Conservation (phyloP, 2,888 invertebrate species). For the Scaptomyza polygonia region DNA sequence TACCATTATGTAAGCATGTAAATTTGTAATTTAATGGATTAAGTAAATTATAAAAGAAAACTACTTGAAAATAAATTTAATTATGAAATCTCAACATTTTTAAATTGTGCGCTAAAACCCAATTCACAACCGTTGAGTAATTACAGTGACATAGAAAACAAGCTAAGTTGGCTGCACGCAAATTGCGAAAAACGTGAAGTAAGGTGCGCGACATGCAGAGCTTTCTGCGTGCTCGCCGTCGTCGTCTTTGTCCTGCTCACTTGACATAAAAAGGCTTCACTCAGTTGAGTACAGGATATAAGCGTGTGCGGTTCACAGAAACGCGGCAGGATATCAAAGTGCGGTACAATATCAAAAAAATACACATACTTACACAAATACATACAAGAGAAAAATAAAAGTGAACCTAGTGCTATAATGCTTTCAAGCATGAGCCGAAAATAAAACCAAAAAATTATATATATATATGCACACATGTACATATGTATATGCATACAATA, state of each 20-base stretch:
- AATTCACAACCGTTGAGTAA: slow-evolving; percentile 30
- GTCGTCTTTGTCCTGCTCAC: slow-evolving; percentile 59
- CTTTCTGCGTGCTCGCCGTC: slow-evolving; percentile 34
- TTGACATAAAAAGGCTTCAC: slow-evolving; percentile 53
- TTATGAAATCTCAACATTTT: neutral
- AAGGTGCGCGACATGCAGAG: slow-evolving; percentile 43
- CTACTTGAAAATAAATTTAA: neutral
- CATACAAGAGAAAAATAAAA: slow-evolving; percentile 33
- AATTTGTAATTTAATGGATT: slow-evolving; percentile 62
- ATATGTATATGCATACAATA: slow-evolving; percentile 14
- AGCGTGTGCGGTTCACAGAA: slow-evolving; percentile 76
- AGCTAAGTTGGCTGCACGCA: slow-evolving; percentile 44
- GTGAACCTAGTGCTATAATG: slow-evolving; percentile 35
- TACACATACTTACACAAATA: slow-evolving; percentile 34
- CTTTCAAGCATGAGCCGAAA: slow-evolving; percentile 1
- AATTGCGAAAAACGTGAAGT: slow-evolving; percentile 39
- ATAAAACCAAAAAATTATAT: slow-evolving; percentile 28
- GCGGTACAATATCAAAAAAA: slow-evolving; percentile 43
- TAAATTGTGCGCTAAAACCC: neutral
- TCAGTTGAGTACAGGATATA: slow-evolving; percentile 84
- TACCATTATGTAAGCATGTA: slow-evolving; percentile 58
- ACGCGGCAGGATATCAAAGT: slow-evolving; percentile 42
- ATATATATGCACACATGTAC: slow-evolving; percentile 13
- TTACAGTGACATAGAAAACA: neutral
- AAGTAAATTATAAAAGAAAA: slow-evolving; percentile 35